Evolutionary conservation across 2,888 invertebrate species (phyloP), one percentile per base, ranked within the genome.

Genomic region (Mimas tiliae): DNA sequence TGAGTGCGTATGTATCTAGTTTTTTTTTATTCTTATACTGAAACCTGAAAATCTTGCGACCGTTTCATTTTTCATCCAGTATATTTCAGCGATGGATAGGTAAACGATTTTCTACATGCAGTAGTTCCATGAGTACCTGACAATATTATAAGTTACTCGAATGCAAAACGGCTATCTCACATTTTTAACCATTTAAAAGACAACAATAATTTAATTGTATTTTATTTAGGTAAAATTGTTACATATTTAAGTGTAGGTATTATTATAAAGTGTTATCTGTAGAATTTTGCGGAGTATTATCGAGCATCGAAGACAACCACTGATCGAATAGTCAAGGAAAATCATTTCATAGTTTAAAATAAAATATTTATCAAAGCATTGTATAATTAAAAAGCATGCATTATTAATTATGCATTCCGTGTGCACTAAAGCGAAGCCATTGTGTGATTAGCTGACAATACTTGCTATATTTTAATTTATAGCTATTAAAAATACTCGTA

Each of bases 221-320:
- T 58, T 58, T 58, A 38, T 19, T 58, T 12, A 19, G 6, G 9
- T 38, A 38, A 6, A 8, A 19, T 42, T 55, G 16, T 55, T 55
- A 55, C 55, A 58, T 58, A 38, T 58, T 38, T 11, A 1, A 19
- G 19, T 58, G 27, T 27, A n/a, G n/a, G n/a, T n/a, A 27, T 19
- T 19, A 14, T 11, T 21, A 12, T 38, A 34, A 63, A 16, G 16
- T 6, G 8, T 64, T 6, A 21, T 12, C 27, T 55, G 64, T 14
- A 11, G 50, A 11, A 27, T 27, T 21, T 14, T 45, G 19, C 6
- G 11, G 11, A 16, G 33, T 33, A 66, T 94, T 86, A 96, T 65
- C 96, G 95, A 11, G 97, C 97, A 93, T 97, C 97, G 81, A 97
- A 98, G 8, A 98, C 97, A 69, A 97, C 97, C 95, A 97, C 97